These are phyloP conservation scores for Carcinoscorpius rotundicauda DNA, from an alignment of 1,140 invertebrate species.

Conservation along the genomic window DNA sequence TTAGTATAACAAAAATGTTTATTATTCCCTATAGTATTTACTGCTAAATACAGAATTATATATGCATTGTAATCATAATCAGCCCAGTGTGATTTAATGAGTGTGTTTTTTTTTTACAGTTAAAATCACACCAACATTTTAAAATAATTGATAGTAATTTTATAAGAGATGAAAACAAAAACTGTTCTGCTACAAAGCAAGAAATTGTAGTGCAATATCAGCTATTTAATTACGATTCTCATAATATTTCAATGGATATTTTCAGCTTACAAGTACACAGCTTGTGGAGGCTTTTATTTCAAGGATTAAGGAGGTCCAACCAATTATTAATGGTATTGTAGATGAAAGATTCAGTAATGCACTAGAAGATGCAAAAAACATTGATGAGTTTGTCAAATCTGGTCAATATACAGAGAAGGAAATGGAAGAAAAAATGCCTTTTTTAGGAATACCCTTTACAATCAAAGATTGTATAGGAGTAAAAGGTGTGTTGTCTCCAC, in stretches of 20 bases:
- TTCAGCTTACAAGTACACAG: conserved; percentile 24
- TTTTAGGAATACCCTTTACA: conserved; percentile 24
- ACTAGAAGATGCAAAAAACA: conserved; percentile 21
- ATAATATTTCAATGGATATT: background rate
- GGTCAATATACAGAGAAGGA: conserved; percentile 14
- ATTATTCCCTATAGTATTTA: no score
- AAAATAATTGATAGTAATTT: no score
- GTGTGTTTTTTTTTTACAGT: no score
- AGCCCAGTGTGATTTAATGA: no score
- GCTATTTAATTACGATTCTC: no score
- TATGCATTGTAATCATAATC: no score
- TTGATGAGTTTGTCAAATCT: conserved; percentile 21
- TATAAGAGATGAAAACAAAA: no score
- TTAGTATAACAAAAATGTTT: no score
- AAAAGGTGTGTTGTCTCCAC: conserved; percentile 7
- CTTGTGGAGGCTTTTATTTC: conserved; percentile 24
- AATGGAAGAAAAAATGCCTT: conserved; percentile 20
- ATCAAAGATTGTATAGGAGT: conserved; percentile 21
- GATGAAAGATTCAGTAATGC: conserved; percentile 23
- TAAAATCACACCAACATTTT: no score
- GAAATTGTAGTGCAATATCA: no score
- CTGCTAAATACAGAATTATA: no score
- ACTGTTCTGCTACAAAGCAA: no score
- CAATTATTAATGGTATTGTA: conserved; percentile 26
- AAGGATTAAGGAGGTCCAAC: conserved; percentile 24